phyloP scores from a whole-genome alignment of 2,113 vertebrate genomes.

The Baryphthengus martii region DNA sequence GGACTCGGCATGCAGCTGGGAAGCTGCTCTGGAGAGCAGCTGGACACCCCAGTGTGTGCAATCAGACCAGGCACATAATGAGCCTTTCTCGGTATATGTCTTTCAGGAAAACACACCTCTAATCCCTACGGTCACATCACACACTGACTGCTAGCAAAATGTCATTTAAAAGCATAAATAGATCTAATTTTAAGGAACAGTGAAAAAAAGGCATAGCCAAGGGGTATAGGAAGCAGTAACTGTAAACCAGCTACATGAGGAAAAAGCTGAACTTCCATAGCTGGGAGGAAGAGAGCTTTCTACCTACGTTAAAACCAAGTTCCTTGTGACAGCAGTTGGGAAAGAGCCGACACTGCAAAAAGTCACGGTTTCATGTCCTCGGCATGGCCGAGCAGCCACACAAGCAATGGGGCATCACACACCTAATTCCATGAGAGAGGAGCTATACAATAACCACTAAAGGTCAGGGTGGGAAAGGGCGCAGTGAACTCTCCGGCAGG shows the following conservation, averaged over 20 bases:
- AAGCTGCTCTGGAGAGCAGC: not conserved
- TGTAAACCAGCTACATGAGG: not conserved
- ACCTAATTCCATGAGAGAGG: not conserved
- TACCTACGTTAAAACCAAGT: not conserved
- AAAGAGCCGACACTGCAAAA: not conserved
- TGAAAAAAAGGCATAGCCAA: not conserved
- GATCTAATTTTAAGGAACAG: not conserved
- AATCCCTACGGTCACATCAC: not conserved
- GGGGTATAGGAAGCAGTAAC: not conserved
- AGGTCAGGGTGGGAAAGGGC: not conserved
- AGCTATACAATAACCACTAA: not conserved
- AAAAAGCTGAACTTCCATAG: not conserved
- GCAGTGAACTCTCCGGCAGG: not conserved
- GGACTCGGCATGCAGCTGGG: not conserved
- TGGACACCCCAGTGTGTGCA: not conserved
- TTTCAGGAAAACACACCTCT: not conserved
- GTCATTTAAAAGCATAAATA: not conserved
- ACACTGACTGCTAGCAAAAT: not conserved
- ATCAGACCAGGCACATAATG: not conserved
- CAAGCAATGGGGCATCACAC: fast-evolving
- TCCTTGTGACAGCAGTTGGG: not conserved
- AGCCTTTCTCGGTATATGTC: not conserved
- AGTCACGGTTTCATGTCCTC: fast-evolving
- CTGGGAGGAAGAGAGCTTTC: not conserved
- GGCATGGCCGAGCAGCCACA: not conserved